Base-by-base conservation (phyloP, 2,888 invertebrate species). In the Acronicta leporina region DNA sequence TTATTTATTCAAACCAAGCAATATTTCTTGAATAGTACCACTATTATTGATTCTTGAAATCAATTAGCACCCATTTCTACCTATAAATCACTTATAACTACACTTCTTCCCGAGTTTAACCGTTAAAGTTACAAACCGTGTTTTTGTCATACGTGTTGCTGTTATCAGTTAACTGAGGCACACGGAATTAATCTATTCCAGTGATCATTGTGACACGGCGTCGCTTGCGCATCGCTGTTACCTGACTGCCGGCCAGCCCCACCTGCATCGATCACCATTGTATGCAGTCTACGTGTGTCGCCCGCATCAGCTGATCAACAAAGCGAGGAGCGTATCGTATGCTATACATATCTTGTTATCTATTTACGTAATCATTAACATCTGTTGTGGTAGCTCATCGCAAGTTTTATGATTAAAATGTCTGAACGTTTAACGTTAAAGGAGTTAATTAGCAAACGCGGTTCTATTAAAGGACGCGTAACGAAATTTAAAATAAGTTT, bases 381-480 rank as follows among this genome's bases (percentile, higher is more conserved):
- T 47, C 30, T 33, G 15, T 44, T 27, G 44, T 27, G 44, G 6
- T 45, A 45, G 44, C n/a, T 45, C 27, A 14, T 45, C 13, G n/a
- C 27, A n/a, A 30, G 44, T 45, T 45, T 27, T 11, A 35, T 4
- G 1, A 27, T 27, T 27, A 44, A 13, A 45, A 27, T 45, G 44
- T n/a, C 44, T 10, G 44, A 25, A 45, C 25, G 2, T 45, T 45
- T n/a, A 45, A 45, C 30, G 20, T 20, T 20, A 20, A 20, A 46
- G 5, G 33, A 46, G 14, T 14, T 46, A 46, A 46, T 15, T 14
- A 30, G 46, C 5, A 33, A 46, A 30, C 46, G 30, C 15, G 46
- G 14, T 30, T 30, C 46, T 14, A 33, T 46, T 15, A 46, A 35
- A 35, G 10, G 46, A 46, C 30, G 46, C 10, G 15, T 46, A 15